Evolutionary conservation across 2,888 invertebrate genomes (phyloP), one percentile per base, ranked within the genome.

Genomic region (Enchytraeus crypticus): DNA sequence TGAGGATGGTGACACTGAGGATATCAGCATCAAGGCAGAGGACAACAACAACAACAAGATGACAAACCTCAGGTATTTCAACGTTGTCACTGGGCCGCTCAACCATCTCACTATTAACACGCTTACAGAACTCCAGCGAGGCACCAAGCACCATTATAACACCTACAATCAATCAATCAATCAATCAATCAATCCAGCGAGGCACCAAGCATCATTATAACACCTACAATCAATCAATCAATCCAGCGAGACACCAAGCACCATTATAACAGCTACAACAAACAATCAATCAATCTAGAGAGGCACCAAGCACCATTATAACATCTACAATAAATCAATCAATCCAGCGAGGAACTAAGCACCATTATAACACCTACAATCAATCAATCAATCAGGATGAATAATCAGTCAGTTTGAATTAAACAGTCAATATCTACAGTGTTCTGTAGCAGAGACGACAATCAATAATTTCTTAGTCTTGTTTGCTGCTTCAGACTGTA

Each of bases 111-210:
- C 90, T 88, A 81, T 98, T 99, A 76, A 91, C 90, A 64, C 87
- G 86, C 74, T 88, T 88, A 72, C 92, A 90, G 83, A 97, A 99
- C 79, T 99, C 98, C 73, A 90, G 87, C 64, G 97, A 95, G 14
- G 93, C 96, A 29, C 90, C 92, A 54, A 98, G 82, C 61, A 98
- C 91, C 93, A 97, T 96, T 14, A 98, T 85, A 23, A 92, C 91
- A 71, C 82, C 82, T 82, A 65, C 11, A 71, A 70, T 61, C 57
- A 51, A 26, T 23, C 11, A 32, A 51, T 5, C 30, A 11, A 18
- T 43, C 43, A 43, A 43, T 14, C 43, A 43, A 14, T 11, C 43
- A 43, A 11, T 43, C 43, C 43, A 43, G 14, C 11, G 43, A 43
- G n/a, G n/a, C n/a, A 43, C n/a, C n/a, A 14, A 11, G 11, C n/a